A percentile compares a stretch with the other conserved stretches of the same genome.
These are phyloP conservation scores for Philopotamus ludificatus DNA, from an alignment of 1,140 invertebrate species.

Conservation along the genomic window DNA sequence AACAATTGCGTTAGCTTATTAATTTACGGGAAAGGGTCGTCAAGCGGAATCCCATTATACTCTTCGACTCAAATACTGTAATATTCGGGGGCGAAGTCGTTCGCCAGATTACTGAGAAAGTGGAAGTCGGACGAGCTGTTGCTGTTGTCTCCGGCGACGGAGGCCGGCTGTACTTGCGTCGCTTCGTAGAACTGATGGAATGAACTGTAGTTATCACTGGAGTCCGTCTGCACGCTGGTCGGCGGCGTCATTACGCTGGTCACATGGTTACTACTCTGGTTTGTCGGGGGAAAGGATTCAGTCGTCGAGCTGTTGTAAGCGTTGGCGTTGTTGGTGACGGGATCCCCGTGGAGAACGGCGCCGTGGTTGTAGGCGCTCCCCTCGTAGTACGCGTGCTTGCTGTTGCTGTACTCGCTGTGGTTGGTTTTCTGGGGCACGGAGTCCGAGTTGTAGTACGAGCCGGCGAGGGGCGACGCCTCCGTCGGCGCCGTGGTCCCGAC, in stretches of 20 bases:
- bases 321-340: slow-evolving; percentile 24
- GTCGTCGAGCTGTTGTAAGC: slow-evolving; percentile 41
- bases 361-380: slow-evolving; percentile 45
- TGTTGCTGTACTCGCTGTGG: slow-evolving; percentile 48
- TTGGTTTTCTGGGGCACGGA: slow-evolving; percentile 48
- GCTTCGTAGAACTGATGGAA: slow-evolving; percentile 71
- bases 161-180: slow-evolving; percentile 54
- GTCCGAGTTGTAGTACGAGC: slow-evolving; percentile 49
- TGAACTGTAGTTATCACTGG: slow-evolving; percentile 63
- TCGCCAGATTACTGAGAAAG: slow-evolving; percentile 85
- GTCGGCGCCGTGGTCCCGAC: slow-evolving; percentile 46
- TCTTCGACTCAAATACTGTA: slow-evolving; percentile 70
- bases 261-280: slow-evolving; percentile 43
- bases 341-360: slow-evolving; percentile 46
- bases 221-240: slow-evolving; percentile 58
- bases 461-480: slow-evolving; percentile 42
- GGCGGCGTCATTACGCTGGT: slow-evolving; percentile 59
- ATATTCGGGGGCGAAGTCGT: slow-evolving; percentile 88
- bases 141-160: slow-evolving; percentile 70
- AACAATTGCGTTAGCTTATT: slow-evolving; percentile 9
- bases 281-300: slow-evolving; percentile 35
- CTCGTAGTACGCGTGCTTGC: slow-evolving; percentile 53
- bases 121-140: slow-evolving; percentile 90
- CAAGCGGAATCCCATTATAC: slow-evolving; percentile 31
- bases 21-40: slow-evolving; percentile 51